These are phyloP conservation scores for Sebastes paucispinis DNA, from an alignment of 2,797 vertebrate genomes.

Conservation along the genomic window DNA sequence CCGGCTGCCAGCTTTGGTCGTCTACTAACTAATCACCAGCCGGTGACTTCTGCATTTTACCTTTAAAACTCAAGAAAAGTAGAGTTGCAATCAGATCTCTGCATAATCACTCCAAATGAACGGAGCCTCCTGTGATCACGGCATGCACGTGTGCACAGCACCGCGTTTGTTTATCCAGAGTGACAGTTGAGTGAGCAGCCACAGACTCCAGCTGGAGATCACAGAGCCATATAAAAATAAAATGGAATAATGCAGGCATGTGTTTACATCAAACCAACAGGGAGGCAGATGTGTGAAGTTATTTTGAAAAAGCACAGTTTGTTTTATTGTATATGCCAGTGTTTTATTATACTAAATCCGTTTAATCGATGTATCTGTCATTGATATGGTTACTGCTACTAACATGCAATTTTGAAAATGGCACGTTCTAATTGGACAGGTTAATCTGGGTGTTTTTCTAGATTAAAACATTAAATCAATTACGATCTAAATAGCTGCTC, in stretches of 20 bases:
- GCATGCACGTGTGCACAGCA: background rate
- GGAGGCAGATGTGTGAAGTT: background rate
- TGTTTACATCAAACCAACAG: background rate
- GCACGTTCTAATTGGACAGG: background rate
- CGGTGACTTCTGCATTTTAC: background rate
- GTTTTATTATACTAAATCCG: background rate
- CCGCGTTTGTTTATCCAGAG: background rate
- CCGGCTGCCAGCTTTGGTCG: background rate
- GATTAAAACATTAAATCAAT: background rate
- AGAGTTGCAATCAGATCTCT: background rate
- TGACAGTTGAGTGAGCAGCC: background rate
- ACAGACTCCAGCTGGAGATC: background rate
- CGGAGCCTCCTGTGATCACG: background rate
- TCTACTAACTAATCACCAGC: background rate
- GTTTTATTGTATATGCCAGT: background rate
- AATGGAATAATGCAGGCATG: background rate
- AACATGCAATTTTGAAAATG: background rate
- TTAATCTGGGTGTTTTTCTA: background rate
- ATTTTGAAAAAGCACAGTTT: background rate
- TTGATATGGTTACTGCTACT: background rate
- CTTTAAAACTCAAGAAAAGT: background rate
- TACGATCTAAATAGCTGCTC: background rate
- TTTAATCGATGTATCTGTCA: background rate
- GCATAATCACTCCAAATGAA: background rate
- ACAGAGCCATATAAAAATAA: background rate